Conservation (phyloP, 2,113 vertebrate genomes). For the Actinemys pallida region DNA sequence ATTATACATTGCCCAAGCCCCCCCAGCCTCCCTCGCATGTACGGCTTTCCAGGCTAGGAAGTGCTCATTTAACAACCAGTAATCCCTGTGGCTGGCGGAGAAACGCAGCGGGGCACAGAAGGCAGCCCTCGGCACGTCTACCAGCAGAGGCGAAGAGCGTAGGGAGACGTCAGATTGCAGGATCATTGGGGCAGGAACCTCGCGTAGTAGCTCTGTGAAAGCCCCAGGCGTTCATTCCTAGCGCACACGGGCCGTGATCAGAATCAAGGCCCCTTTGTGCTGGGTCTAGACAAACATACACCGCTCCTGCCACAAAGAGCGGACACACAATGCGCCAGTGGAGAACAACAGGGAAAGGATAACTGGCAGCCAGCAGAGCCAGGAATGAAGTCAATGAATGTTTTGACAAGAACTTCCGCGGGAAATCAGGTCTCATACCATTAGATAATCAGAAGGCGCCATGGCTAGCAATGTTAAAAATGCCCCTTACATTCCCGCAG, state of each 20-base stretch:
- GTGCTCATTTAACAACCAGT: rapidly evolving
- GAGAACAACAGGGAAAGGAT: not conserved
- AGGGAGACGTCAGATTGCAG: no score
- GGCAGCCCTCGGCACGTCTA: not conserved
- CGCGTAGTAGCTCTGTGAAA: no score
- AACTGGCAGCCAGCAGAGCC: not conserved
- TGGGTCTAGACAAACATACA: not conserved
- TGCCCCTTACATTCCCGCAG: not conserved
- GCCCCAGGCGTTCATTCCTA: rapidly evolving
- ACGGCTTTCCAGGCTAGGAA: not conserved
- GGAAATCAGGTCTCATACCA: rapidly evolving
- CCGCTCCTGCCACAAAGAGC: not conserved
- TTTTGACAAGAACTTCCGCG: not conserved
- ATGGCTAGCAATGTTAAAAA: not conserved
- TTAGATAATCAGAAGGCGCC: not conserved
- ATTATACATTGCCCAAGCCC: not conserved
- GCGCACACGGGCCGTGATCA: no score
- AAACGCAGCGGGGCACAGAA: not conserved
- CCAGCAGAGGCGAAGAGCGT: not conserved
- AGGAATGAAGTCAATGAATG: not conserved
- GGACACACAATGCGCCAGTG: not conserved
- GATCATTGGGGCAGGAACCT: not conserved
- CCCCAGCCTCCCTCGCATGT: not conserved
- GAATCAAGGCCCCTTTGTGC: not conserved
- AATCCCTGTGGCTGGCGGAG: not conserved